phyloP scores from a whole-genome alignment of 2,797 vertebrate species.

The Calcarius lapponicus region DNA sequence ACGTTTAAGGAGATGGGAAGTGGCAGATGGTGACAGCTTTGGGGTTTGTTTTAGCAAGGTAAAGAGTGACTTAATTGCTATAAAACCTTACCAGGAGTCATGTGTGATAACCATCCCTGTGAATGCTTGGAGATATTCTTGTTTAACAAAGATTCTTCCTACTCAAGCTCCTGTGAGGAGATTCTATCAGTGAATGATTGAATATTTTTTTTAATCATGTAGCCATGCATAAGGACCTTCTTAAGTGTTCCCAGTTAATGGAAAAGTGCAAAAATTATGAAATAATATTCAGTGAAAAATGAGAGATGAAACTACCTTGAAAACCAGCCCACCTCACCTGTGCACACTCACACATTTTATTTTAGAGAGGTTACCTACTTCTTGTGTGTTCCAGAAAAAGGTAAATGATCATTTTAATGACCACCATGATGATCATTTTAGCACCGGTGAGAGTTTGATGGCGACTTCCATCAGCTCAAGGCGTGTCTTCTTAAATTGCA shows the following conservation, averaged over 20 bases:
- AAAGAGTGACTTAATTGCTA: background rate
- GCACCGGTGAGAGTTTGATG: background rate
- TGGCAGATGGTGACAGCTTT: background rate
- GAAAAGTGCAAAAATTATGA: background rate
- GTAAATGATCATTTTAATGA: background rate
- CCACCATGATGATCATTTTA: background rate
- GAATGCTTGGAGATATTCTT: background rate
- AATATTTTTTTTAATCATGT: background rate
- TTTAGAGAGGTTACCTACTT: background rate
- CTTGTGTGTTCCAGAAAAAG: background rate
- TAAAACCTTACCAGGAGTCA: background rate
- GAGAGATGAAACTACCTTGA: background rate
- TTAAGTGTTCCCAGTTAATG: background rate
- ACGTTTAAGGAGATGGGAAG: background rate
- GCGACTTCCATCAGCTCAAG: background rate
- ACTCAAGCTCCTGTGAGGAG: background rate
- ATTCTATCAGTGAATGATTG: background rate
- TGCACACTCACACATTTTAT: background rate
- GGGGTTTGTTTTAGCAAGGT: background rate
- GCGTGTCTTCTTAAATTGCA: background rate
- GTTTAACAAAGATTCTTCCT: background rate
- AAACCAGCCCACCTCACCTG: background rate
- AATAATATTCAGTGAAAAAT: background rate
- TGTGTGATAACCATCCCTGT: background rate
- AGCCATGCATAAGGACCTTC: accelerated